These are phyloP conservation scores for Wasmannia auropunctata DNA, from an alignment of 1,140 invertebrate genomes.

Conservation along the genomic window DNA sequence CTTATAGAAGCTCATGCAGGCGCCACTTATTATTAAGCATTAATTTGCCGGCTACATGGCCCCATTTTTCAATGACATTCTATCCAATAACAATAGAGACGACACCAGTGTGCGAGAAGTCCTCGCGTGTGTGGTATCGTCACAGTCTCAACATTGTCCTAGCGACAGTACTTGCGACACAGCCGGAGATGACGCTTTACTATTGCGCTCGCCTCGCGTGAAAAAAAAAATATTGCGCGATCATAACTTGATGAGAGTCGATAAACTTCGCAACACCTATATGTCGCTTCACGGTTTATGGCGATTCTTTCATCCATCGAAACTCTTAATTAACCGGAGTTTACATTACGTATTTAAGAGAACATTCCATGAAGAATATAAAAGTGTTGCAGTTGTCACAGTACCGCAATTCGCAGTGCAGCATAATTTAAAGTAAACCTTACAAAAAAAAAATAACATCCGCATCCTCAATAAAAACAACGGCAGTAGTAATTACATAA, in stretches of 20 bases:
- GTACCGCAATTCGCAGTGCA: background rate
- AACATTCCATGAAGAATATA: background rate
- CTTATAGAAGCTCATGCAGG: background rate
- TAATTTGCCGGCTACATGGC: conserved; percentile 64
- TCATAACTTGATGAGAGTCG: conserved; percentile 49
- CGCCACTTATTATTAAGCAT: conserved; percentile 64
- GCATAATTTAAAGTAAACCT: background rate
- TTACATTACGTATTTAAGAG: background rate
- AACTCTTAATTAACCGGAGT: conserved; percentile 16
- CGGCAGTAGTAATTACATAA: background rate
- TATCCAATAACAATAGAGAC: conserved; percentile 60
- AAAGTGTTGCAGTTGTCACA: conserved; percentile 3
- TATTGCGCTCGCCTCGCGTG: conserved; percentile 16
- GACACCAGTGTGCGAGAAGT: conserved; percentile 50
- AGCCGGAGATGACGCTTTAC: conserved; percentile 59
- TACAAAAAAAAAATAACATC: too few relatives aligned
- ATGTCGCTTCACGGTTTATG: background rate
- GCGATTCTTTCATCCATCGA: background rate
- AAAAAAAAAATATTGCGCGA: conserved; percentile 20
- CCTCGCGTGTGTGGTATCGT: background rate
- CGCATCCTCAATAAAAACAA: conserved; percentile 1
- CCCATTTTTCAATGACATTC: conserved; percentile 76
- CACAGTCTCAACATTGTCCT: conserved; percentile 66
- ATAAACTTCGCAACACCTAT: background rate
- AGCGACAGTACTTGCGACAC: conserved; percentile 32